Base-by-base conservation (phyloP, 2,113 vertebrate species). In the Ceyx cyanopectus region DNA sequence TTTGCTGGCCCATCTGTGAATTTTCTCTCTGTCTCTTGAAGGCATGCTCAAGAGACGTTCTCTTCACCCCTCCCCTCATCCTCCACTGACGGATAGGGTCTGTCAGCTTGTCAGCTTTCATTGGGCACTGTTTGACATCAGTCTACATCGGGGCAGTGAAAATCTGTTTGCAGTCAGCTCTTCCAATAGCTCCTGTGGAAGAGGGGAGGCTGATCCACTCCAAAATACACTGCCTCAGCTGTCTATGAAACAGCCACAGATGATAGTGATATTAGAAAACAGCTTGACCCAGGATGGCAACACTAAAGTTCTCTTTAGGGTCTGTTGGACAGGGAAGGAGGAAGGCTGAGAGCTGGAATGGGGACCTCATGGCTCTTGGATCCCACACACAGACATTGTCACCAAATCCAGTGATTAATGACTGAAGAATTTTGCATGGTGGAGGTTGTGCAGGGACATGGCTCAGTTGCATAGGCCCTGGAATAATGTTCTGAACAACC, bases 121-220 rank as follows among this genome's bases (percentile, higher is more conserved):
- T 97, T 97, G 97, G 96, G 94, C 95, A 93, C 92, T 94, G 87
- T 93, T 96, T 97, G 96, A 97, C 77, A 81, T 93, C 91, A 97
- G 97, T 95, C 95, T 94, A 95, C 91, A 97, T 1, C 12, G 43
- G 93, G 94, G 93, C 97, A 97, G 92, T 93, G 89, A 96, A 97
- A 97, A 98, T 97, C 97, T 97, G 97, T 97, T 97, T 96, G 96
- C 96, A 97, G 95, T 97, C 97, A 97, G 95, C 89, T 97, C 93
- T 96, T 97, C 97, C 95, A 95, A 92, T 92, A 97, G 94, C 87
- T 94, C 51, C 68, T 92, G 89, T 58, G 37, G 93, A 97, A 97
- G 63, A 95, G 89, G 73, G 95, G 62, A 74, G 79, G 91, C 92
- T 95, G 78, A 95, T 93, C 93, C 93, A 65, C 72, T 96, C 91